Percentiles rank a stretch among this genome's conserved stretches.
Conservation (phyloP, 2,113 vertebrate species). For the Stegastes partitus region DNA sequence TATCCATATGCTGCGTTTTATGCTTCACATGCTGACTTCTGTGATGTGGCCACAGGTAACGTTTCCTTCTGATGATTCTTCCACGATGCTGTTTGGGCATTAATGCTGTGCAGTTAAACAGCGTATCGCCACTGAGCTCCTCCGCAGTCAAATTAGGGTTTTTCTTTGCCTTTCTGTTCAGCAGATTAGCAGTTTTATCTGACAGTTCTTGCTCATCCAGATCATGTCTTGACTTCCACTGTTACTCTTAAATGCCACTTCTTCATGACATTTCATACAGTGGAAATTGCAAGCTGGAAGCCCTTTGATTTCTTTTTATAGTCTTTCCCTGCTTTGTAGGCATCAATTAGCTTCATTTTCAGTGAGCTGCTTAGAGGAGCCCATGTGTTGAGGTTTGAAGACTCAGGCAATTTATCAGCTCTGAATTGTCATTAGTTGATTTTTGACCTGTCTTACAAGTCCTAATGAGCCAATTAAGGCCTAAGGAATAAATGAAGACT, state of each 20-base stretch:
- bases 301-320: conserved; percentile 23
- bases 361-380: background rate
- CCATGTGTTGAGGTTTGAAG: conserved; percentile 9
- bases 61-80: background rate
- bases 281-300: conserved; percentile 15
- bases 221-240: conserved; percentile 17
- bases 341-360: conserved; percentile 6
- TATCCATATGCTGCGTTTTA: conserved; percentile 18
- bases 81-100: background rate
- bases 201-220: conserved; percentile 4
- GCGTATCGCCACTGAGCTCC: background rate
- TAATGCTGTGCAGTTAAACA: background rate
- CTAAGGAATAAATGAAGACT: conserved; percentile 1
- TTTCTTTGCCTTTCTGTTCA: background rate
- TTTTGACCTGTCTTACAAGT: conserved; percentile 6
- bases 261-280: conserved; percentile 19
- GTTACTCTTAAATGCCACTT: conserved; percentile 18
- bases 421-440: background rate
- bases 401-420: conserved; percentile 10
- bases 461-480: conserved; percentile 24
- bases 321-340: background rate
- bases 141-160: background rate
- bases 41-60: conserved; percentile 8
- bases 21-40: conserved; percentile 3
- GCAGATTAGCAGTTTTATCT: conserved; percentile 10